Conservation (phyloP, 2,888 invertebrate species). For the Tyria jacobaeae region DNA sequence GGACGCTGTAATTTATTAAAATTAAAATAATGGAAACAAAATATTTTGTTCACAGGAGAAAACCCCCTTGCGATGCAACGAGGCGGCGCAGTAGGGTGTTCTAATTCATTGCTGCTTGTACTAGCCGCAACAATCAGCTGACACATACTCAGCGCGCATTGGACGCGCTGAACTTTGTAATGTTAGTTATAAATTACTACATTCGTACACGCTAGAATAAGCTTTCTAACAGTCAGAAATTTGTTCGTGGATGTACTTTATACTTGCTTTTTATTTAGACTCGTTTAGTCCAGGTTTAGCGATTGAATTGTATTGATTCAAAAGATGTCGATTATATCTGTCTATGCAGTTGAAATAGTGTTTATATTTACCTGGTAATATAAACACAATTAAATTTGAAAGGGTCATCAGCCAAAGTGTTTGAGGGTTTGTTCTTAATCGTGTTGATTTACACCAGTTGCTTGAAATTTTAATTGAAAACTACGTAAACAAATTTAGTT, state of each 20-base stretch:
- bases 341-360: neutral
- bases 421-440: neutral
- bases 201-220: conserved; percentile 55
- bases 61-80: conserved; percentile 85
- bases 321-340: neutral
- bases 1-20: neutral
- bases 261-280: no score
- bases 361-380: neutral
- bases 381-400: neutral
- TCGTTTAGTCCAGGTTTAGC: neutral
- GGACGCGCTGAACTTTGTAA: conserved; percentile 64
- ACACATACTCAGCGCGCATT: conserved; percentile 75
- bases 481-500: neutral
- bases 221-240: conserved; percentile 35
- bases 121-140: conserved; percentile 70
- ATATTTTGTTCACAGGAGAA: conserved; percentile 71
- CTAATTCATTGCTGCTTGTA: conserved; percentile 70
- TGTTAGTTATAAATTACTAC: conserved; percentile 44
- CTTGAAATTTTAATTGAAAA: neutral
- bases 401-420: neutral
- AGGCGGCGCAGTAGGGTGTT: conserved; percentile 65
- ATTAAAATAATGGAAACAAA: conserved; percentile 9
- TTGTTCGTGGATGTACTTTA: conserved; percentile 24
- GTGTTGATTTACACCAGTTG: conserved; percentile 2
- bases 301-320: neutral